Evolutionary conservation across 2,113 vertebrate species (phyloP).

Genomic region (Corythornis madagascariensis): DNA sequence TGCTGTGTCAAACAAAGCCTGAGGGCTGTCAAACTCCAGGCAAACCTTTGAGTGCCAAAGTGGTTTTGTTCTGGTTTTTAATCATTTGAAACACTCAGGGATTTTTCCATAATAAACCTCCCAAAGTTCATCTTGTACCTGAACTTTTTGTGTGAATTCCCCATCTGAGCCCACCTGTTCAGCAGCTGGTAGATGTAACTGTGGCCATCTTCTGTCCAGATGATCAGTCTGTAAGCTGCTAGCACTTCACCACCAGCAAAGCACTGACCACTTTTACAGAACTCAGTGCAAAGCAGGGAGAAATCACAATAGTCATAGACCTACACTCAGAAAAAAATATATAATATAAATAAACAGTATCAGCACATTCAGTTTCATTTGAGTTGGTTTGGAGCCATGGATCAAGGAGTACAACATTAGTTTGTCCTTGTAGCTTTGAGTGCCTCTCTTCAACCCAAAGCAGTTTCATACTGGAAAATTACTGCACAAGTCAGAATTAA

Average conservation of each 20-base stretch:
- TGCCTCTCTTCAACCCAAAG: not conserved
- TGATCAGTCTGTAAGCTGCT: slow-evolving; percentile 77
- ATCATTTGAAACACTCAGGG: slow-evolving; percentile 77
- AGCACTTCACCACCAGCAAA: slow-evolving; percentile 82
- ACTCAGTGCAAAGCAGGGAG: slow-evolving; percentile 77
- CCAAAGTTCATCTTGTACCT: slow-evolving; percentile 81
- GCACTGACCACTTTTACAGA: slow-evolving; percentile 51
- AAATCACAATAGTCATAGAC: slow-evolving; percentile 85
- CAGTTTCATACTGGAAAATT: not conserved
- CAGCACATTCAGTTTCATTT: not conserved
- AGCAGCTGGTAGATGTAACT: slow-evolving; percentile 87
- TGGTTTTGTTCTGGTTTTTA: slow-evolving; percentile 83
- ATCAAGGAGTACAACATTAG: not conserved
- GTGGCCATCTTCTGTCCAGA: slow-evolving; percentile 81
- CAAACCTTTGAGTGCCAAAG: slow-evolving; percentile 79
- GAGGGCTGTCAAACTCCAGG: slow-evolving; percentile 70
- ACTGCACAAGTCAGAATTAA: not conserved
- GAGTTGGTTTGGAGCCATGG: not conserved
- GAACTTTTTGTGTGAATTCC: slow-evolving; percentile 71
- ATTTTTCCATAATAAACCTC: slow-evolving; percentile 80
- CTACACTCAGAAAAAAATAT: slow-evolving; percentile 42
- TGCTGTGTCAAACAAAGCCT: slow-evolving; percentile 79
- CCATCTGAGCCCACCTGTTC: slow-evolving; percentile 85
- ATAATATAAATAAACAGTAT: not conserved
- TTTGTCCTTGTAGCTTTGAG: not conserved